Evolutionary conservation across 2,113 vertebrate species (phyloP).

Genomic region (Taxidea taxus): DNA sequence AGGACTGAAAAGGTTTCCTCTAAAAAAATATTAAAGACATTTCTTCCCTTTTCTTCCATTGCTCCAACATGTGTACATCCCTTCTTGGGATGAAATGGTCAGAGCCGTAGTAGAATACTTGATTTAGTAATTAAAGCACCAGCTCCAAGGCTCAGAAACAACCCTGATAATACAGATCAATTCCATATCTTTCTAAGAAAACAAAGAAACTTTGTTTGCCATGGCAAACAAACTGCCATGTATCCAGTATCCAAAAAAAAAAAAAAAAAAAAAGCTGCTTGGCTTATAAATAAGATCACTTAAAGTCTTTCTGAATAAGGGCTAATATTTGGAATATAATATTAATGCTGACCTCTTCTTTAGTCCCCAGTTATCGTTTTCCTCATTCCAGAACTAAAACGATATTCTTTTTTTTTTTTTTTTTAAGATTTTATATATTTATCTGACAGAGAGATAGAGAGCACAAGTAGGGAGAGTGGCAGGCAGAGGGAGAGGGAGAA

Average conservation of each 20-base stretch:
- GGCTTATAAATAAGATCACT: background rate
- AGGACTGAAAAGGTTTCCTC: background rate
- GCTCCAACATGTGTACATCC: background rate
- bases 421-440: no score
- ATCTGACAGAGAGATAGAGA: no score
- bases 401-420: no score
- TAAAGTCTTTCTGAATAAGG: background rate
- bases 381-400: background rate
- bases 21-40: background rate
- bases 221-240: no score
- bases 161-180: background rate
- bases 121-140: background rate
- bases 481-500: no score
- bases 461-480: no score
- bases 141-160: background rate
- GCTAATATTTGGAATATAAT: background rate
- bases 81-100: background rate
- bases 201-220: no score
- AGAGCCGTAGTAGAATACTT: background rate
- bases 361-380: background rate
- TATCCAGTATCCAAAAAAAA: background rate
- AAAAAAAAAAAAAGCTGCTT: background rate
- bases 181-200: background rate
- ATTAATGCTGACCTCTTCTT: background rate
- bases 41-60: background rate